phyloP scores from a whole-genome alignment of 2,888 invertebrate species.

The Lasioglossum leucozonium region DNA sequence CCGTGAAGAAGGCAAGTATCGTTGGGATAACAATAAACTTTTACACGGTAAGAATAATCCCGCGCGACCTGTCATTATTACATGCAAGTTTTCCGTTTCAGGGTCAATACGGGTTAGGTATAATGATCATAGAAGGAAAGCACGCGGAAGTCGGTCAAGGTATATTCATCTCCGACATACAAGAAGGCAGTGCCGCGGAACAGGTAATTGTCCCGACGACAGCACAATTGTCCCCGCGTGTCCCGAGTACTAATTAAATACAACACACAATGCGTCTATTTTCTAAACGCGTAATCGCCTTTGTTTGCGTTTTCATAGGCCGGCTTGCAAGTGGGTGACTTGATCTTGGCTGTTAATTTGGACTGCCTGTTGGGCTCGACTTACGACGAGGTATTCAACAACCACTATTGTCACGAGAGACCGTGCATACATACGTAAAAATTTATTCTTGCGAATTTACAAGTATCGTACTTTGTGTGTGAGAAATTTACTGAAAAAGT shows the following conservation, averaged over 20 bases:
- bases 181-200: slow-evolving; percentile 95
- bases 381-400: slow-evolving; percentile 90
- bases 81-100: slow-evolving; percentile 75
- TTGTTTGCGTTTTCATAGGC: slow-evolving; percentile 86
- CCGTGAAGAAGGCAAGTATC: slow-evolving; percentile 92
- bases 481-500: background rate
- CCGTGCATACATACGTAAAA: no score
- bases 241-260: slow-evolving; percentile 7
- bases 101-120: slow-evolving; percentile 93
- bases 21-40: background rate
- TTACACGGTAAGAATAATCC: background rate
- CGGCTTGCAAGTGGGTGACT: slow-evolving; percentile 98
- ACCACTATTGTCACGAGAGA: background rate
- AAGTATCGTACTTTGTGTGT: background rate
- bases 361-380: slow-evolving; percentile 94
- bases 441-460: background rate
- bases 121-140: slow-evolving; percentile 97
- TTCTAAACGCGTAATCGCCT: background rate
- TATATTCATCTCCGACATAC: slow-evolving; percentile 96
- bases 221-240: background rate
- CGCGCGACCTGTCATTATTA: background rate
- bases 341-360: slow-evolving; percentile 97
- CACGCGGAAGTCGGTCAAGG: slow-evolving; percentile 96
- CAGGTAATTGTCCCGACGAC: slow-evolving; percentile 86
- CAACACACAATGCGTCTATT: background rate